phyloP scores from a whole-genome alignment of 2,113 vertebrate genomes.

The Leptobrachium ailaonicum region DNA sequence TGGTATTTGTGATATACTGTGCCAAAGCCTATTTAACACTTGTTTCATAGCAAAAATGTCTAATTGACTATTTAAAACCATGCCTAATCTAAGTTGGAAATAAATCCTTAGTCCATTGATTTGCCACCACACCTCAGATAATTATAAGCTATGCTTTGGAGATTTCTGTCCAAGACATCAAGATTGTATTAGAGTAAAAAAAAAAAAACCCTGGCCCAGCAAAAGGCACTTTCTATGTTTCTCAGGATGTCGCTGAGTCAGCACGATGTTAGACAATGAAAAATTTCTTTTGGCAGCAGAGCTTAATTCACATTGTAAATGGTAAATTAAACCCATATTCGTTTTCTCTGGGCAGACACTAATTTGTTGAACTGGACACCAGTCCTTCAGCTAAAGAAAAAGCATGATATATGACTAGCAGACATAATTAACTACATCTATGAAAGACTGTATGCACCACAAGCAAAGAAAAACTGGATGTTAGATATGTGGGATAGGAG shows the following conservation, averaged over 20 bases:
- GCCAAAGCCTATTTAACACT: too few species aligned
- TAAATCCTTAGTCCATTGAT: too few species aligned
- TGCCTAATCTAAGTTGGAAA: too few species aligned
- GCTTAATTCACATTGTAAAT: conserved; percentile 47
- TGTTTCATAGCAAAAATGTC: too few species aligned
- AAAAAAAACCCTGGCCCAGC: not conserved
- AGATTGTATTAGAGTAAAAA: not conserved
- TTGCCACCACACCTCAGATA: too few species aligned
- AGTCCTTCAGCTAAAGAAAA: conserved; percentile 8
- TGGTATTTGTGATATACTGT: too few species aligned
- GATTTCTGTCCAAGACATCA: too few species aligned
- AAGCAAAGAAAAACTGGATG: not conserved
- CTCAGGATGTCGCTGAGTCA: conserved; percentile 31
- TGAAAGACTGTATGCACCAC: not conserved
- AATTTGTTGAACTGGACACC: conserved; percentile 43
- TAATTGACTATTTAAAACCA: too few species aligned
- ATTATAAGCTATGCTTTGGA: too few species aligned
- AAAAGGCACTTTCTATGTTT: conserved; percentile 18
- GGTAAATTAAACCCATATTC: conserved; percentile 47
- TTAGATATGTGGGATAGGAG: too few species aligned
- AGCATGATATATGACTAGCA: conserved; percentile 8
- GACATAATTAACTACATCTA: not conserved
- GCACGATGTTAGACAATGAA: conserved; percentile 20
- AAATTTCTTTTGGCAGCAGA: conserved; percentile 43
- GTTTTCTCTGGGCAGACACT: conserved; percentile 39